These are phyloP conservation scores for Decapterus maruadsi DNA, from an alignment of 2,797 vertebrate genomes.

Conservation along the genomic window DNA sequence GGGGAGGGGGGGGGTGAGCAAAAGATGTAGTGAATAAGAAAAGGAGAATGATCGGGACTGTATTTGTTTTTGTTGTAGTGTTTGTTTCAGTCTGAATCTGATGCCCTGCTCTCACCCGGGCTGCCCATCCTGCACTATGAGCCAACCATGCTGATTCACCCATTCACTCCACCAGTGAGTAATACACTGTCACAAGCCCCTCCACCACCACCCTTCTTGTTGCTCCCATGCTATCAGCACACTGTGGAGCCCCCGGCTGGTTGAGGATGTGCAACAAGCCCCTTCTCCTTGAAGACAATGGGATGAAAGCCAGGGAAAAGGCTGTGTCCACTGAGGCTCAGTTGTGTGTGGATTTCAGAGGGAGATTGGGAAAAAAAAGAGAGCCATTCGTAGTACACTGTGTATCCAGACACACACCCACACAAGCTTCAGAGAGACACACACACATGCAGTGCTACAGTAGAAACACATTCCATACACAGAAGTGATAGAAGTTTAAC, in stretches of 20 bases:
- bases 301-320: constrained; percentile 73
- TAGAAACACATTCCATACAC: constrained; percentile 56
- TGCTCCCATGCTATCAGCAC: constrained; percentile 44
- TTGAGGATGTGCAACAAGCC: constrained; percentile 61
- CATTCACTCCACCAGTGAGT: constrained; percentile 61
- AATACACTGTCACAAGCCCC: constrained; percentile 43
- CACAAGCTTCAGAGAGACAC: constrained; percentile 22
- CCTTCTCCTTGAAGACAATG: constrained; percentile 70
- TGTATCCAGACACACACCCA: constrained; percentile 40
- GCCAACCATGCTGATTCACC: constrained; percentile 53
- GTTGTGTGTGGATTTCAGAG: constrained; percentile 36
- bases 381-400: constrained; percentile 46
- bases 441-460: constrained; percentile 27
- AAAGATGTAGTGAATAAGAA: constrained; percentile 33
- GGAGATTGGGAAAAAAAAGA: constrained; percentile 26
- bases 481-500: constrained; percentile 67
- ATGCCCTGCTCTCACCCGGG: constrained; percentile 49
- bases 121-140: constrained; percentile 58
- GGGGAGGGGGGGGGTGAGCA: constrained; percentile 9
- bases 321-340: constrained; percentile 54
- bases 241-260: constrained; percentile 41
- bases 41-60: constrained; percentile 38
- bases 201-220: constrained; percentile 13
- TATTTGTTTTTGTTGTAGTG: constrained; percentile 49
- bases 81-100: constrained; percentile 61